Conservation (phyloP, 2,888 invertebrate species). For the Acanthopleura granulata region DNA sequence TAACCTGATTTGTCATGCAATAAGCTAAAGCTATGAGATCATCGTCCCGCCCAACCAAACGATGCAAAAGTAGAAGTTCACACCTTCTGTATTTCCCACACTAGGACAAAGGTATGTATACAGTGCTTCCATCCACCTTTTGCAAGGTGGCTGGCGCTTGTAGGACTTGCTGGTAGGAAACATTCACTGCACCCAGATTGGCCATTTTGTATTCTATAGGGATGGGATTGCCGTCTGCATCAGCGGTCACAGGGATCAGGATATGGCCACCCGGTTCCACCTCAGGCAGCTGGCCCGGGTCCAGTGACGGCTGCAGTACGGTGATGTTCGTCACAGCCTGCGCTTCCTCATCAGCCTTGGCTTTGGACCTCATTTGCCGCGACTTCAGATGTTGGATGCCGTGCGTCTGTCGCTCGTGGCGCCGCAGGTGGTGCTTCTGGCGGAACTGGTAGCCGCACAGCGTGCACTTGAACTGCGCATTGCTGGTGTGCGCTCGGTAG, state of each 20-base stretch:
- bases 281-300: conserved; percentile 40
- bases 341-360: conserved; percentile 6
- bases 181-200: conserved; percentile 46
- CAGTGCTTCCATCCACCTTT: neutral
- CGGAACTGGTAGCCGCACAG: conserved; percentile 61
- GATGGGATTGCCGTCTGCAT: conserved; percentile 44
- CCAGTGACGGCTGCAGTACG: conserved; percentile 7
- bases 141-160: conserved; percentile 12
- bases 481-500: conserved; percentile 52
- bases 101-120: neutral
- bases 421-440: conserved; percentile 64
- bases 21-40: no score
- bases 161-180: conserved; percentile 43
- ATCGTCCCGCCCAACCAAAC: no score
- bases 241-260: conserved; percentile 44
- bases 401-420: conserved; percentile 59
- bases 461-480: conserved; percentile 57
- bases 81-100: neutral
- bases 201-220: conserved; percentile 48
- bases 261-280: conserved; percentile 43
- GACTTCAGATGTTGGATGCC: conserved; percentile 36
- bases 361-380: conserved; percentile 18
- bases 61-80: no score
- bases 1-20: no score
- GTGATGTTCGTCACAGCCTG: conserved; percentile 19